Evolutionary conservation across 2,113 vertebrate species (phyloP).

Genomic region (Chaenogobius annularis): DNA sequence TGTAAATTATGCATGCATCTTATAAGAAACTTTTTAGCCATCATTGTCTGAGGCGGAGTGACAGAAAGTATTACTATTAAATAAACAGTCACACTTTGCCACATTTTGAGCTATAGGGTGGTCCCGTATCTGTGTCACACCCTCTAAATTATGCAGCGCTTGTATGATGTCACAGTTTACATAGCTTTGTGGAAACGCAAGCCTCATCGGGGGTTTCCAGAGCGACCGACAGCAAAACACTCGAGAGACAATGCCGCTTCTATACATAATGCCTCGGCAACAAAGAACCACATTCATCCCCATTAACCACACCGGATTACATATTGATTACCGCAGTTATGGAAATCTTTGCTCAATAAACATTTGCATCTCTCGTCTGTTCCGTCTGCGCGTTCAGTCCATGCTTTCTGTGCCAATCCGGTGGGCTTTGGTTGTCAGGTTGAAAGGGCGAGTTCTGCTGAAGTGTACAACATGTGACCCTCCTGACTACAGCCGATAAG

Average conservation of each 20-base stretch:
- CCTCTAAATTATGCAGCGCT: not conserved
- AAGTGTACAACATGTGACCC: constrained; percentile 45
- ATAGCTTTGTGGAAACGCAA: not conserved
- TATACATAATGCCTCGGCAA: constrained; percentile 13
- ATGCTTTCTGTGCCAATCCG: constrained; percentile 33
- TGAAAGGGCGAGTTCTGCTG: constrained; percentile 24
- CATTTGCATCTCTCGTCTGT: constrained; percentile 49
- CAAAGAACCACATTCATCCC: constrained; percentile 43
- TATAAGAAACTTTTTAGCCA: too few species aligned
- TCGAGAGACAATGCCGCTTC: not conserved
- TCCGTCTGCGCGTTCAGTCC: constrained; percentile 29
- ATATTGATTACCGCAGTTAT: constrained; percentile 68
- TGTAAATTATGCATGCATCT: too few species aligned
- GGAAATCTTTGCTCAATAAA: constrained; percentile 63
- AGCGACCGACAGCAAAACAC: not conserved
- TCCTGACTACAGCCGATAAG: constrained; percentile 53
- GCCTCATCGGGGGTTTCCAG: not conserved
- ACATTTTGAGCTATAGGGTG: not conserved
- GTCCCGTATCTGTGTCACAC: not conserved
- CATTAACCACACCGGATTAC: constrained; percentile 66
- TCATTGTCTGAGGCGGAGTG: too few species aligned
- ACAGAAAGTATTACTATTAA: not conserved
- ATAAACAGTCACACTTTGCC: not conserved
- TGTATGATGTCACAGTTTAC: constrained; percentile 1
- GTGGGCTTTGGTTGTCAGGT: constrained; percentile 12